Base-by-base conservation (phyloP, 2,113 vertebrate genomes). In the Pholis gunnellus region DNA sequence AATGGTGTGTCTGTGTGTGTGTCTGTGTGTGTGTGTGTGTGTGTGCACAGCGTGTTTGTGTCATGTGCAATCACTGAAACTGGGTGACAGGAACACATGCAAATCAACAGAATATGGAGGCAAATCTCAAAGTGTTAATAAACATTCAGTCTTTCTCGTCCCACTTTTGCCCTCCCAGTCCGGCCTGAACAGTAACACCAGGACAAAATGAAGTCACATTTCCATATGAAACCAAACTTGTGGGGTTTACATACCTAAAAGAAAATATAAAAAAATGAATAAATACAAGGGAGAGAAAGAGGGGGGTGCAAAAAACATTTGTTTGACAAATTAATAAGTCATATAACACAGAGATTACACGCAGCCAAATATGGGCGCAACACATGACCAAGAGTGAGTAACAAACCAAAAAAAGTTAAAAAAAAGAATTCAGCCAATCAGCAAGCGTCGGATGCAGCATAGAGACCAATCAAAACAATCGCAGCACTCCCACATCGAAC, bases 371-470 rank as follows among this genome's bases (percentile, higher is more conserved):
- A 95, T 88, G 92, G 92, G 93, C 86, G 89, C 93, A 94, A 94
- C 89, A 92, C 94, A 95, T 94, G 91, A 94, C 89, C 91, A 92
- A 94, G 89, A 93, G 91, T 94, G 92, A 93, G 87, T 87, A 86
- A 91, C 81, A 83, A 87, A 92, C 81, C 77, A 73, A 92, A 81
- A 85, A 79, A 89, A 79, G 36, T 75, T n/a, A 34, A 34, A 70
- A 65, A 86, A 88, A 88, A 57, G 48, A 48, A 85, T 67, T 87
- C 91, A 95, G 95, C 94, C 94, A 95, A 94, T 94, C 93, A 95
- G 93, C 94, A 95, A 95, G 95, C 94, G 68, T 95, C 85, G 87
- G 94, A 94, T 95, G 94, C 94, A 95, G 94, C 89, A 92, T 91
- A 94, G 88, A 94, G 91, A 95, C 94, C 95, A 94, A 92, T 95